Base-by-base conservation (phyloP, 1,140 invertebrate genomes). In the Drosophila setifemur region DNA sequence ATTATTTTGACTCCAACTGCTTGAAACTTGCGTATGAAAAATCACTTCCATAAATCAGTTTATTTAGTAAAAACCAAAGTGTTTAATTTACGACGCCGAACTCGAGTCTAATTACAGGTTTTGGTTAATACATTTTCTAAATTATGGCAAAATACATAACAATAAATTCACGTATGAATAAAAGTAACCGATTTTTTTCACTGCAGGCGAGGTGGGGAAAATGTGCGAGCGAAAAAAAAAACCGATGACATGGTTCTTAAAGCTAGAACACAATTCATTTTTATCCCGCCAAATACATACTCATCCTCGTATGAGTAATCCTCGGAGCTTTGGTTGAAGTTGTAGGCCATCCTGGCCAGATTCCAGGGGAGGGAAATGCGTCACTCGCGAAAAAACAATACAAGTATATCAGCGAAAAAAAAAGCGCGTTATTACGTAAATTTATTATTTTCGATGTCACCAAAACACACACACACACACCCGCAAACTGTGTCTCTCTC, bases 301-400 rank as follows among this genome's bases (percentile, higher is more conserved):
- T 86, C 81, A 76, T 86, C 81, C 53, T 83, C 82, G 28, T 54
- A 72, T 66, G 75, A 37, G 63, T 76, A 63, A 58, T 81, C 81
- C 72, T 86, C 82, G 39, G 72, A 37, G 48, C 76, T 78, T 63
- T 72, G 75, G 75, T 57, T 75, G 67, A 57, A 69, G 44, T 86
- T 86, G 52, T 73, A 87, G 29, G 81, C 78, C 81, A 86, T 85
- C 33, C 48, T 28, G 8, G 53, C 29, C 5, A 16, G 25, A 29
- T 39, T 7, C 6, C 16, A 4, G 44, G 26, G 21, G 42, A 35
- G 49, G 12, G 14, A 48, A 66, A 67, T 67, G 28, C 35, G 52
- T 58, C 47, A 75, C 52, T 57, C 64, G 49, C 48, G 55, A 29
- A 19, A 28, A 29, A 29, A 25, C 48, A 31, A 14, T n/a, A 35